Evolutionary conservation across 2,888 invertebrate genomes (phyloP).

Genomic region (Pseudococcus viburni): DNA sequence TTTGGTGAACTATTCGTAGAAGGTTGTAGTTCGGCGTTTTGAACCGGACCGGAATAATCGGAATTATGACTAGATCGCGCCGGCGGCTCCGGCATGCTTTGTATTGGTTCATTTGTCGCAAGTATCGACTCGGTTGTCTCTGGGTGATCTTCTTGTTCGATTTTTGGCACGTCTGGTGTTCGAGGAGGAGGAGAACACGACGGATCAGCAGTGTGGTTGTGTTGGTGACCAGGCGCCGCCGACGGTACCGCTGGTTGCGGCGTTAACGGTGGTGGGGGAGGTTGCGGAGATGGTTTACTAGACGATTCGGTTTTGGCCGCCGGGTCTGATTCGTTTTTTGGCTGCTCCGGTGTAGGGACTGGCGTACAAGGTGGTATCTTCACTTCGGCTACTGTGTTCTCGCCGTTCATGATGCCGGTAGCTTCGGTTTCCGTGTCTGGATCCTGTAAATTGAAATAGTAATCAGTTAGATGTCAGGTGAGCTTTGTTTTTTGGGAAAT

Average conservation of each 20-base stretch:
- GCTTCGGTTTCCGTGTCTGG: not conserved
- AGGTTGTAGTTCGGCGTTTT: not conserved
- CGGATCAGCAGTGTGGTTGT: not conserved
- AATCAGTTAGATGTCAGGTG: too few species aligned
- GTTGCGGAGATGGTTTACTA: not conserved
- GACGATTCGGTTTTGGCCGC: slow-evolving; percentile 9
- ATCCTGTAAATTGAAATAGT: not conserved
- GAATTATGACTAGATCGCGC: slow-evolving; percentile 23
- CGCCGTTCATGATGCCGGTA: not conserved
- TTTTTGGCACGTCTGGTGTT: not conserved
- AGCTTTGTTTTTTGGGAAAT: too few species aligned
- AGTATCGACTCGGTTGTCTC: not conserved
- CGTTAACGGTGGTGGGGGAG: not conserved
- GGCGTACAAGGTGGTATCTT: slow-evolving; percentile 1
- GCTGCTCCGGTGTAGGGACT: not conserved
- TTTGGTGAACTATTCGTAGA: not conserved
- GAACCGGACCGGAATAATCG: not conserved
- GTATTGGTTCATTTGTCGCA: not conserved
- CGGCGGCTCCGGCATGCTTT: slow-evolving; percentile 4
- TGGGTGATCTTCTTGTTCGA: not conserved
- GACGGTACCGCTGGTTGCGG: slow-evolving; percentile 10
- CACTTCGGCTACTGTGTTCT: not conserved
- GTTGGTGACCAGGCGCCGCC: not conserved
- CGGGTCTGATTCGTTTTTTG: slow-evolving; percentile 11
- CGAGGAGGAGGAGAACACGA: not conserved